Evolutionary conservation across 2,113 vertebrate species (phyloP).

Genomic region (Apteryx owenii): DNA sequence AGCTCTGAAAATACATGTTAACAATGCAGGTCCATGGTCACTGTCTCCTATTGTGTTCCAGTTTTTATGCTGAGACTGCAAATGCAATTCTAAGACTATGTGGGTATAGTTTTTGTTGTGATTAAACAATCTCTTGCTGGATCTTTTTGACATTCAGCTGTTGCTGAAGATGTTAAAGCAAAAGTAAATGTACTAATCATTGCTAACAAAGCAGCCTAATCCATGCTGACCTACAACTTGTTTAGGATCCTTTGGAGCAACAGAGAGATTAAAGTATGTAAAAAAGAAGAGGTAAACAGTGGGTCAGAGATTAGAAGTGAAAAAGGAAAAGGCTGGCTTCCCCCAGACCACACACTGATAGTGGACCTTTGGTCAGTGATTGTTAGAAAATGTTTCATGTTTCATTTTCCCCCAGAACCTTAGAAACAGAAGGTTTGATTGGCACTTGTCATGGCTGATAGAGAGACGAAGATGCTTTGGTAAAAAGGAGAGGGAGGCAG

Average conservation of each 20-base stretch:
- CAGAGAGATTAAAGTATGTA: slow-evolving; percentile 90
- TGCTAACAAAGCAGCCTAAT: slow-evolving; percentile 90
- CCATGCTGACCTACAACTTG: slow-evolving; percentile 90
- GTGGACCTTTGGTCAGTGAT: slow-evolving; percentile 83
- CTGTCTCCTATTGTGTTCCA: background rate
- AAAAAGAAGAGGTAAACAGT: slow-evolving; percentile 85
- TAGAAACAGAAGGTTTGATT: slow-evolving; percentile 87
- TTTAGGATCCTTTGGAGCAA: slow-evolving; percentile 84
- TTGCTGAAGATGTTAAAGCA: slow-evolving; percentile 91
- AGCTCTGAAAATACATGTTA: background rate
- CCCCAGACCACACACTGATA: slow-evolving; percentile 96
- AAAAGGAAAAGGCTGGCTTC: slow-evolving; percentile 80
- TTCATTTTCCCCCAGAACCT: slow-evolving; percentile 66
- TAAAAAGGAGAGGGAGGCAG: slow-evolving; percentile 70
- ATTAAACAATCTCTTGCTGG: slow-evolving; percentile 67
- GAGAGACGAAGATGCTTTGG: slow-evolving; percentile 87
- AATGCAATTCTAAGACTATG: slow-evolving; percentile 7
- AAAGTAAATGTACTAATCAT: slow-evolving; percentile 86
- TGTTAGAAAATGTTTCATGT: slow-evolving; percentile 84
- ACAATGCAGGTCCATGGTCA: background rate
- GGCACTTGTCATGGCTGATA: slow-evolving; percentile 94
- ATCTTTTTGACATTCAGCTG: slow-evolving; percentile 84
- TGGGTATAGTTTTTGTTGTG: slow-evolving; percentile 46
- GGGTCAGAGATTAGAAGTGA: slow-evolving; percentile 91
- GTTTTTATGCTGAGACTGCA: background rate